Conservation (phyloP, 2,797 vertebrate species). For the Toxotes lorentzi region DNA sequence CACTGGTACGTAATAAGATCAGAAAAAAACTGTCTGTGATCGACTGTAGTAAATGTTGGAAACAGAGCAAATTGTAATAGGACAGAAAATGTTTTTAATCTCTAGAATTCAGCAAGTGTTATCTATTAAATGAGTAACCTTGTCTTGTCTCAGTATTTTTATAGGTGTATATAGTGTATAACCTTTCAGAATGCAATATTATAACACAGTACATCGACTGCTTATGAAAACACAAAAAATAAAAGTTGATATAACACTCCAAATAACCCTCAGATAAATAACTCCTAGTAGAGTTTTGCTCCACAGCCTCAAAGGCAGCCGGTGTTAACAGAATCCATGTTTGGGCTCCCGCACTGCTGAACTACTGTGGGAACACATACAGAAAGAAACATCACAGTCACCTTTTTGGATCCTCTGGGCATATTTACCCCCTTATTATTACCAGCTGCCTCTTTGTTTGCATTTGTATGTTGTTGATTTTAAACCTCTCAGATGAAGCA, state of each 20-base stretch:
- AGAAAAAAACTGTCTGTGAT: background rate
- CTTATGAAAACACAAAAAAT: constrained; percentile 18
- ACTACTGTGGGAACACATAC: constrained; percentile 49
- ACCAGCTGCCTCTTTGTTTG: constrained; percentile 48
- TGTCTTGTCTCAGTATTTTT: constrained; percentile 8
- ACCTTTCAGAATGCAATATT: no score
- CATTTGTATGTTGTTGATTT: constrained; percentile 47
- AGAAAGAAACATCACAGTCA: constrained; percentile 19
- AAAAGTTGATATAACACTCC: constrained; percentile 1
- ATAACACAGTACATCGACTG: background rate
- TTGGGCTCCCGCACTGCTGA: constrained; percentile 29
- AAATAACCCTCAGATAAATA: constrained; percentile 29
- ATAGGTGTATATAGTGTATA: background rate
- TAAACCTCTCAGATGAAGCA: constrained; percentile 44
- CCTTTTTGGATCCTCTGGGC: constrained; percentile 40
- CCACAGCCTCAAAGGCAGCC: constrained; percentile 5
- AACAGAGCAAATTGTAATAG: background rate
- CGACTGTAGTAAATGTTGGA: background rate
- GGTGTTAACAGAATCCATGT: constrained; percentile 31
- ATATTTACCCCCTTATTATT: constrained; percentile 45
- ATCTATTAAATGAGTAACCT: background rate
- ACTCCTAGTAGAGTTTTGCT: constrained; percentile 13
- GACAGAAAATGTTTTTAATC: constrained; percentile 9
- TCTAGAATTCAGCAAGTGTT: constrained; percentile 6
- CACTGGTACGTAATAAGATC: background rate